Percentiles rank a stretch among this genome's conserved stretches.
These are phyloP conservation scores for Piprites chloris DNA, from an alignment of 2,113 vertebrate genomes.

Conservation along the genomic window DNA sequence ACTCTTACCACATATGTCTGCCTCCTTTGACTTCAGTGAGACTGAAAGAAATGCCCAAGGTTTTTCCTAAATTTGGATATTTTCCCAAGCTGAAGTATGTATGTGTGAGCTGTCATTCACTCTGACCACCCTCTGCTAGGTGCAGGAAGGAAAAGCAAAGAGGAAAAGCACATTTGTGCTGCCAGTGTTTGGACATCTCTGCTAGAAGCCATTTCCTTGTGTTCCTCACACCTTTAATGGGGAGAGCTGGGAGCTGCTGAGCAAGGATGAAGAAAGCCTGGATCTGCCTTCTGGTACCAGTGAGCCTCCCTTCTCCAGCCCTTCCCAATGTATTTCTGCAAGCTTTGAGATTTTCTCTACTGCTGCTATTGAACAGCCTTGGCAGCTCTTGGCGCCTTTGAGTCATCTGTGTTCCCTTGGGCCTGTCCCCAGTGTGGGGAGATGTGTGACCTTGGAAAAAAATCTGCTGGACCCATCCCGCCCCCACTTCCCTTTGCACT, in stretches of 20 bases:
- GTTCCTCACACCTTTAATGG: neutral
- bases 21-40: neutral
- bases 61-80: neutral
- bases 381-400: neutral
- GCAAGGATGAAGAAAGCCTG: neutral
- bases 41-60: neutral
- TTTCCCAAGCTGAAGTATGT: neutral
- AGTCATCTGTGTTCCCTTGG: neutral
- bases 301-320: neutral
- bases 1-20: neutral
- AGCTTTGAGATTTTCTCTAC: neutral
- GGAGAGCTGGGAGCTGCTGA: neutral
- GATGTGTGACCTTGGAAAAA: neutral
- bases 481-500: neutral
- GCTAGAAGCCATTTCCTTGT: neutral
- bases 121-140: neutral
- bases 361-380: neutral
- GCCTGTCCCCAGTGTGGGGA: fast-evolving
- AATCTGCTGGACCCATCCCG: neutral
- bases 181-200: neutral
- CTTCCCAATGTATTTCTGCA: neutral
- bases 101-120: neutral
- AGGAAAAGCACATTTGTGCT: neutral
- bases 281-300: neutral
- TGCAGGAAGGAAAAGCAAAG: neutral